Evolutionary conservation across 1,140 invertebrate species (phyloP), one percentile per base, ranked within the genome.

Genomic region (Diprion similis): DNA sequence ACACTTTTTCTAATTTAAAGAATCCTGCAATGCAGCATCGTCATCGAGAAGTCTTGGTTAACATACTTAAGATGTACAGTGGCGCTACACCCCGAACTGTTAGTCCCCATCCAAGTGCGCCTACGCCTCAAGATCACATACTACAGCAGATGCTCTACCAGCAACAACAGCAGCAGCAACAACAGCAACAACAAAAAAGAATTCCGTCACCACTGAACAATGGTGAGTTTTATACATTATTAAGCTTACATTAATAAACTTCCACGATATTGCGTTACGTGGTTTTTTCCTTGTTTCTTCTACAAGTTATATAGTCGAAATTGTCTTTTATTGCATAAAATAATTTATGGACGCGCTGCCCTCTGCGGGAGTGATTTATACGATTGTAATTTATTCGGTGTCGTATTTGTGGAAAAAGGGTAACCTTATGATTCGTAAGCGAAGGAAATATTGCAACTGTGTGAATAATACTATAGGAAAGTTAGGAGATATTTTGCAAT

Each of bases 1-100:
- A 64, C 66, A 19, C 70, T 19, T 75, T 66, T 66, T 74, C 19
- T 46, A 74, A 73, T 47, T 2, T 68, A 79, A 37, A 90, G 85
- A 94, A 93, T 86, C 92, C 93, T 0, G 92, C 89, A 11, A 90
- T 92, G 86, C 92, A 93, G 79, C 91, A 89, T 80, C 91, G 91
- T 17, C 92, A 94, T 77, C 90, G 92, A 51, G 94, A 95, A 75
- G 86, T 95, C 73, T 88, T 95, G 73, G 88, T 91, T 46, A 91
- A 91, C 66, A 94, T 95, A 75, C 84, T 94, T 46, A 92, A 92
- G 79, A 82, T 89, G 74, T 89, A 89, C 72, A 85, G 87, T 19
- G 86, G 85, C n/a, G 84, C 87, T 10, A 88, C 80, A 72, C 87
- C 88, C 8, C 84, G 89, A 59, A 88, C 89, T 1, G 83, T 90